Base-by-base conservation (phyloP, 2,888 invertebrate genomes). In the Mycalesis mineus region DNA sequence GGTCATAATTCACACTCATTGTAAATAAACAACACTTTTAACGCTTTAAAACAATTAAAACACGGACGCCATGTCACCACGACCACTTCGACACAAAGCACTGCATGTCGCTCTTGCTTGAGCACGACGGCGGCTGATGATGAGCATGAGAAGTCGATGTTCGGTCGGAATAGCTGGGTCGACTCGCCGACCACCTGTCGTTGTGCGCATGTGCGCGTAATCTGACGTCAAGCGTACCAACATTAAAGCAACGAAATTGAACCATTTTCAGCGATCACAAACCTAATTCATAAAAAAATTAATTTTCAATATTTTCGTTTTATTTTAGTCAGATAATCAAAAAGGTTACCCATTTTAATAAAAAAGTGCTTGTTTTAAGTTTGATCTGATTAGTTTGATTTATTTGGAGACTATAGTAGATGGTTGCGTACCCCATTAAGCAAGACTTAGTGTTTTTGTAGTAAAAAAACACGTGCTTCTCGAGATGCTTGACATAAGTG, bases 121-220 rank as follows among this genome's bases (percentile, higher is more conserved):
- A 86, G 78, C 82, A 88, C 88, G 87, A 88, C 84, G 85, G 86
- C 84, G 88, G 87, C 90, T 90, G 90, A 89, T 90, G 90, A 90
- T 90, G 90, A 89, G 88, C 83, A 86, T 78, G 84, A 89, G 89
- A 87, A 90, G 89, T 88, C 89, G 88, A 90, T 88, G 89, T 84
- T 88, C 84, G 82, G 77, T 76, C 81, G 84, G 75, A 77, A 83
- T 84, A 86, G 87, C 85, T 83, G 88, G 83, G 78, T 82, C 86
- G 88, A 85, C 81, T 84, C 83, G 87, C 77, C 88, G 88, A 90
- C 89, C 90, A 90, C 90, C 90, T 90, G 90, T 87, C 90, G 87
- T 86, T 89, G 85, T 90, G 90, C 90, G 90, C 90, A 90, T 90
- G 90, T 88, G 87, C 90, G 90, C 84, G 86, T 88, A 84, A 80